Evolutionary conservation across 92 coral and sea anemone genomes (phyloP).

Genomic region (Actinernus sp.): DNA sequence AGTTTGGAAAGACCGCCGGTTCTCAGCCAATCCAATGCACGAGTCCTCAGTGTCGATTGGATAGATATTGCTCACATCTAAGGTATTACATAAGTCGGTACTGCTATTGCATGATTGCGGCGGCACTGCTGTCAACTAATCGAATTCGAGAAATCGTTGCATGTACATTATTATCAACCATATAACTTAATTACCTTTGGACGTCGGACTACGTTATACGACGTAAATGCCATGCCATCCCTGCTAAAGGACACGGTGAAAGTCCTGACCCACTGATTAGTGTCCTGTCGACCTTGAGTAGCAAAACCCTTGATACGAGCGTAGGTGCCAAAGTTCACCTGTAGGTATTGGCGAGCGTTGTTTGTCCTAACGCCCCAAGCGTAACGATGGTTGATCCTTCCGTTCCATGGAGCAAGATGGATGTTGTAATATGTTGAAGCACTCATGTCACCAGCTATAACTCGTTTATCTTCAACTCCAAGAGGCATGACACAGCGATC

Average conservation of each 20-base stretch:
- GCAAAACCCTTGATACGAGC: slow-evolving; percentile 31
- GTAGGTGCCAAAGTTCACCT: slow-evolving; percentile 30
- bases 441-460: slow-evolving; percentile 59
- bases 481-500: slow-evolving; percentile 77
- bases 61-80: too few species aligned
- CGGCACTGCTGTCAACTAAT: too few species aligned
- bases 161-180: too few species aligned
- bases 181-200: slow-evolving; percentile 52
- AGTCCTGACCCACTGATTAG: slow-evolving; percentile 37
- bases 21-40: too few species aligned
- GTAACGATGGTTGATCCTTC: slow-evolving; percentile 49
- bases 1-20: too few species aligned
- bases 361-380: slow-evolving; percentile 65
- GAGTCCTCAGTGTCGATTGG: too few species aligned
- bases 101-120: too few species aligned
- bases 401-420: slow-evolving; percentile 63
- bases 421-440: slow-evolving; percentile 58
- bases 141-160: too few species aligned
- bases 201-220: slow-evolving; percentile 43
- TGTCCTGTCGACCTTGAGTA: slow-evolving; percentile 35
- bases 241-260: slow-evolving; percentile 17
- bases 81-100: too few species aligned
- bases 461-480: slow-evolving; percentile 75
- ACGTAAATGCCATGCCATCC: slow-evolving; percentile 48
- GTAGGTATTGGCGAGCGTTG: slow-evolving; percentile 43